These are phyloP conservation scores for Itoplectis maculator DNA, from an alignment of 2,888 invertebrate species.

Conservation along the genomic window DNA sequence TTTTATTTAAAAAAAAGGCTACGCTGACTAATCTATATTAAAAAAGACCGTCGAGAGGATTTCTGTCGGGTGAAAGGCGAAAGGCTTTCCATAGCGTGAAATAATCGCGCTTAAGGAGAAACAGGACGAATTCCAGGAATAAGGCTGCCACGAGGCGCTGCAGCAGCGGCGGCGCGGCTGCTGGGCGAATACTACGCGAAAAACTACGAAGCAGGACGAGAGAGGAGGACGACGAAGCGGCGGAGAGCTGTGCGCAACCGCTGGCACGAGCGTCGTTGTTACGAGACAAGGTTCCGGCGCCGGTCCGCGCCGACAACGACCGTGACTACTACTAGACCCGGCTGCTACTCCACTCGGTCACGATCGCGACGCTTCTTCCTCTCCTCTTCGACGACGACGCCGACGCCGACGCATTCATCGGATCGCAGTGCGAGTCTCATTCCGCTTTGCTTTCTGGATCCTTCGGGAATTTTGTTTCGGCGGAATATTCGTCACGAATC, in stretches of 20 bases:
- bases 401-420: neutral
- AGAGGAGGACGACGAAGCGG: slow-evolving; percentile 27
- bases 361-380: slow-evolving; percentile 29
- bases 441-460: slow-evolving; percentile 23
- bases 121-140: slow-evolving; percentile 30
- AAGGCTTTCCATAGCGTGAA: slow-evolving; percentile 15
- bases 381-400: slow-evolving; percentile 36
- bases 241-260: slow-evolving; percentile 37
- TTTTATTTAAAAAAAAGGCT: too few relatives aligned
- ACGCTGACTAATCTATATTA: too few relatives aligned
- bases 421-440: slow-evolving; percentile 2
- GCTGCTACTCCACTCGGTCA: slow-evolving; percentile 49
- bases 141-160: slow-evolving; percentile 48
- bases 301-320: slow-evolving; percentile 59
- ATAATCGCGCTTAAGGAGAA: slow-evolving; percentile 1
- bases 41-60: too few relatives aligned
- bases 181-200: slow-evolving; percentile 46
- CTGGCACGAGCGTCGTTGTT: slow-evolving; percentile 50
- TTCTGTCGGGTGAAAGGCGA: neutral
- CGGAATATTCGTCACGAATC: slow-evolving; percentile 19
- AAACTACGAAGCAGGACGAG: slow-evolving; percentile 22
- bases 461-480: neutral
- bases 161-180: slow-evolving; percentile 29
- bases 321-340: slow-evolving; percentile 62
- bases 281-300: slow-evolving; percentile 54